Conservation (phyloP, 2,113 vertebrate species). For the Sander lucioperca region DNA sequence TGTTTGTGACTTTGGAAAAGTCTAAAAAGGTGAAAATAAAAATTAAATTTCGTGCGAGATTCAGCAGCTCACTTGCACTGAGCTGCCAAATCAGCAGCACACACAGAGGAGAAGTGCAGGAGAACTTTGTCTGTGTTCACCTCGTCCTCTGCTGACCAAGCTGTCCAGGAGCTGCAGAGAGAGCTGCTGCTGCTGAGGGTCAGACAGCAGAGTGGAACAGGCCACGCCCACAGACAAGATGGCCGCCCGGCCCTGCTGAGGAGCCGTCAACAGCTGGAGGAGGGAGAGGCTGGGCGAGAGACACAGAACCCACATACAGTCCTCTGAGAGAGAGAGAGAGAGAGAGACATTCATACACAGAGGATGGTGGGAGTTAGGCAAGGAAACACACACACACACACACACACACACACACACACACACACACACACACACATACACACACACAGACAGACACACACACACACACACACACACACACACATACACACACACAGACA, state of each 20-base stretch:
- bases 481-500: not conserved
- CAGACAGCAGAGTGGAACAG: constrained; percentile 43
- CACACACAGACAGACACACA: constrained; percentile 43
- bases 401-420: constrained; percentile 7
- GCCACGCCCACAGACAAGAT: constrained; percentile 49
- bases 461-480: constrained; percentile 69
- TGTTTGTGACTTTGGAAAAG: not conserved
- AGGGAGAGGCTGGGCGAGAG: constrained; percentile 44
- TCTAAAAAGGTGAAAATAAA: not conserved
- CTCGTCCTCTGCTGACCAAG: constrained; percentile 34
- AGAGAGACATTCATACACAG: not conserved
- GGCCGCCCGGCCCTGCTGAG: not conserved
- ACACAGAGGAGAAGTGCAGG: not conserved
- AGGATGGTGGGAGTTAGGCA: not conserved
- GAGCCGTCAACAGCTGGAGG: constrained; percentile 48
- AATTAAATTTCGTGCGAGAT: not conserved
- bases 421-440: constrained; percentile 64
- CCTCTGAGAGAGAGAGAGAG: constrained; percentile 52
- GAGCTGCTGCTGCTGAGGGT: constrained; percentile 25
- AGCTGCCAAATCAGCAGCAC: too few species aligned
- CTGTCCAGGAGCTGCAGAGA: constrained; percentile 62
- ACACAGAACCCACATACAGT: constrained; percentile 54
- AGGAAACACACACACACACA: not conserved
- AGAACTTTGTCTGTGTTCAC: constrained; percentile 27
- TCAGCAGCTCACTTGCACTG: too few species aligned